Evolutionary conservation across 2,888 invertebrate genomes (phyloP).

Genomic region (Eupithecia inturbata): DNA sequence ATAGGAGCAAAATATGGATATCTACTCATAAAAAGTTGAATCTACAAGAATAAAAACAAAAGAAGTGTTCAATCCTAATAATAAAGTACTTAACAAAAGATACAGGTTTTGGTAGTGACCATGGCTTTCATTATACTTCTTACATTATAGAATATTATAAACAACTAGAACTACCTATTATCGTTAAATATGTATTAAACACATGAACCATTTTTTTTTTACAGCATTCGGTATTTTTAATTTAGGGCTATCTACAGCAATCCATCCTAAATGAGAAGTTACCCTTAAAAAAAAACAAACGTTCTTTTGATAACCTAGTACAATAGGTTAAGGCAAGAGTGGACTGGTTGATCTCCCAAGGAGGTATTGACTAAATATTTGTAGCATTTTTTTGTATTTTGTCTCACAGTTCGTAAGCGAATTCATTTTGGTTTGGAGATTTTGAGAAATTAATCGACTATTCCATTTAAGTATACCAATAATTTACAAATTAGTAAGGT

Average conservation of each 20-base stretch:
- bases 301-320: not conserved
- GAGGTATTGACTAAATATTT: too few relatives aligned
- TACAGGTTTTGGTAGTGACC: not conserved
- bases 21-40: not conserved
- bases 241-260: not conserved
- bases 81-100: not conserved
- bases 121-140: not conserved
- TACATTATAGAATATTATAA: not conserved
- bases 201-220: not conserved
- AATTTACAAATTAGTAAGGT: not conserved
- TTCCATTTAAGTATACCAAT: not conserved
- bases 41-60: not conserved
- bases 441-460: not conserved
- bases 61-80: too few relatives aligned
- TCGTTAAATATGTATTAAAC: not conserved
- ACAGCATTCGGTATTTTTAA: not conserved
- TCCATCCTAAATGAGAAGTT: not conserved
- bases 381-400: not conserved
- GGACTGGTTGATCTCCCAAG: too few relatives aligned
- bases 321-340: not conserved
- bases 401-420: not conserved
- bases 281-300: not conserved
- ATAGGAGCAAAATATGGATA: too few relatives aligned
- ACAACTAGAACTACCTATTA: not conserved
- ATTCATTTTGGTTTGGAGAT: not conserved